Base-by-base conservation (phyloP, 2,888 invertebrate genomes). In the Andrena praecox region DNA sequence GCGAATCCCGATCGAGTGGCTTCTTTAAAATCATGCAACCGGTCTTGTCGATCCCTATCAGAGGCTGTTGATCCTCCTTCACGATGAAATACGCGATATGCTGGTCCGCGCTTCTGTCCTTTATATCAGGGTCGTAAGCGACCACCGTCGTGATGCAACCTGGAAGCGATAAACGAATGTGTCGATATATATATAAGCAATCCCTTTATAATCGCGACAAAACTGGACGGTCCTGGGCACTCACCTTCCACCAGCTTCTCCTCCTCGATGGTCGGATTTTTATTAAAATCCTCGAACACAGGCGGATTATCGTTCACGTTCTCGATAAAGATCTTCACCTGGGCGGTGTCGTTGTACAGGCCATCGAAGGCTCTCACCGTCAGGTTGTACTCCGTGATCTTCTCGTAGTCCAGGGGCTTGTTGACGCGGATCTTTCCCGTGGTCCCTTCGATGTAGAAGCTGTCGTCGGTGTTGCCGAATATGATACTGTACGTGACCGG, bases 241-340 rank as follows among this genome's bases (percentile, higher is more conserved):
- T 69, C 74, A 50, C 96, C 96, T 85, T 95, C 95, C 72, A 96
- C 95, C 10, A 96, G 91, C 69, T 95, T 95, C 92, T 98, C 98
- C 92, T 98, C 98, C 66, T 95, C 94, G 79, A 98, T 97, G 0
- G 96, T 96, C 68, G 96, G 96, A 71, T 96, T 96, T 89, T 96
- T 96, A 68, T 96, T 95, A 69, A 96, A 96, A 66, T 96, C 94
- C 33, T 95, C 93, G 91, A 99, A 99, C 1, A 96, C 96, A 0
- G 99, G 99, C 0, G 97, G 96, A 93, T 99, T 98, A 93, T 99
- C 99, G 92, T 99, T 99, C 63, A 98, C 97, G 93, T 99, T 97
- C 88, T 96, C 97, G 71, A 99, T 97, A 88, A 96, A 96, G 67
- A 99, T 98, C 68, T 96, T 96, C 0, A 99, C 98, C 88, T 96